Evolutionary conservation across 2,888 invertebrate species (phyloP), one percentile per base, ranked within the genome.

Genomic region (Heliconius ethilla): DNA sequence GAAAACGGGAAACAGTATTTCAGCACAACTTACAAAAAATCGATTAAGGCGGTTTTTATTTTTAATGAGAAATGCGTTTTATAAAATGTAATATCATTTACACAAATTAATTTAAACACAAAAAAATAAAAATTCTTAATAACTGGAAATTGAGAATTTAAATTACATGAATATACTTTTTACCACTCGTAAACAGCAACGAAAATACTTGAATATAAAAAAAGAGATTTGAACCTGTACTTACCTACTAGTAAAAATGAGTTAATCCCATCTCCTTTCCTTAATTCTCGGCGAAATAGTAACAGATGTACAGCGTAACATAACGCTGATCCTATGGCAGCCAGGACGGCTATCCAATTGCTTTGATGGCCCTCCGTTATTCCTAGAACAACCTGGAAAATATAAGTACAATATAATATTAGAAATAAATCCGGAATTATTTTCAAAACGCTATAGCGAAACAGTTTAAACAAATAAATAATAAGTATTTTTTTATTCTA

Each of bases 241-340:
- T 95, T 90, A 98, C 98, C 99, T 91, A 99, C 99, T 92, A 99
- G 98, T 94, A 99, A 96, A 76, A 98, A 98, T 85, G 99, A 97
- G 92, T 99, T 98, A 90, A 99, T 96, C 89, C 97, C 97, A 86
- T 99, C 98, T 88, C 99, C 98, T 87, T 97, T 97, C 88, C 98
- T 97, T 81, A 98, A 97, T 92, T 97, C 97, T 85, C 97, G 95
- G 84, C 97, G 96, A 76, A 99, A 96, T 87, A 98, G 96, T 79
- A 99, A 97, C 84, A 99, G 95, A 92, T 99, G 99, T 75, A 97
- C 93, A 7, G 99, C 97, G 92, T 99, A 99, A 87, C 97, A 97
- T 85, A 98, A 95, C 77, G 99, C 98, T 85, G 99, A 97, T 83
- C 97, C 96, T 80, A 99, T 92, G 25, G 98, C 97, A 89, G 98